Percentiles rank a stretch among this genome's conserved stretches.
phyloP scores from a whole-genome alignment of 2,888 invertebrate genomes.

The Eremobia ochroleuca region DNA sequence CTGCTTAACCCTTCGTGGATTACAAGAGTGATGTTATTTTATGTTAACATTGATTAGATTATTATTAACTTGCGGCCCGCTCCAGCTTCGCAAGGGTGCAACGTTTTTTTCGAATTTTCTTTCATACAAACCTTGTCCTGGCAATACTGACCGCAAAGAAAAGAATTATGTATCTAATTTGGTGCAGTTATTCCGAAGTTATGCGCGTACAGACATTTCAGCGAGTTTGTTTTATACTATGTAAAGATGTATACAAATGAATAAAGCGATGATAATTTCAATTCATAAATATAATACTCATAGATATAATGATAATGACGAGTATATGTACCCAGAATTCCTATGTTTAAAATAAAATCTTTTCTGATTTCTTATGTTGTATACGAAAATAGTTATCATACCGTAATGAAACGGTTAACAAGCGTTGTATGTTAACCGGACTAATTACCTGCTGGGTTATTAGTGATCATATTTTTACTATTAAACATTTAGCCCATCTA shows the following conservation, averaged over 20 bases:
- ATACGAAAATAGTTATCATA: background rate
- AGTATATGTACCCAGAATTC: background rate
- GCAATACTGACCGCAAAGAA: too few relatives aligned
- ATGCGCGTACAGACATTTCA: too few relatives aligned
- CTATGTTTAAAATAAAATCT: background rate
- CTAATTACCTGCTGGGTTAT: background rate
- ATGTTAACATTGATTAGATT: background rate
- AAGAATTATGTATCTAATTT: too few relatives aligned
- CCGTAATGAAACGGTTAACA: background rate
- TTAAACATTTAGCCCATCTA: background rate
- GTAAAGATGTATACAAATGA: background rate
- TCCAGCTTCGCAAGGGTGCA: too few relatives aligned
- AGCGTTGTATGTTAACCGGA: background rate
- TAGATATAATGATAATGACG: background rate
- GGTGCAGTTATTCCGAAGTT: too few relatives aligned
- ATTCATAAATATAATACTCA: too few relatives aligned
- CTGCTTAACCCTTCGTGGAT: background rate
- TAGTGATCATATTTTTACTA: background rate
- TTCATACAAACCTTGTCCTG: too few relatives aligned
- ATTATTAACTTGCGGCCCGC: too few relatives aligned
- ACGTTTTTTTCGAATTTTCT: too few relatives aligned
- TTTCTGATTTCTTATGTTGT: background rate
- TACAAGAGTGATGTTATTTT: background rate
- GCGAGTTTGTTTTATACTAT: too few relatives aligned
- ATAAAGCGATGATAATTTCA: conserved; percentile 6